Evolutionary conservation across 2,888 invertebrate species (phyloP).

Genomic region (Lamellibrachia columna): DNA sequence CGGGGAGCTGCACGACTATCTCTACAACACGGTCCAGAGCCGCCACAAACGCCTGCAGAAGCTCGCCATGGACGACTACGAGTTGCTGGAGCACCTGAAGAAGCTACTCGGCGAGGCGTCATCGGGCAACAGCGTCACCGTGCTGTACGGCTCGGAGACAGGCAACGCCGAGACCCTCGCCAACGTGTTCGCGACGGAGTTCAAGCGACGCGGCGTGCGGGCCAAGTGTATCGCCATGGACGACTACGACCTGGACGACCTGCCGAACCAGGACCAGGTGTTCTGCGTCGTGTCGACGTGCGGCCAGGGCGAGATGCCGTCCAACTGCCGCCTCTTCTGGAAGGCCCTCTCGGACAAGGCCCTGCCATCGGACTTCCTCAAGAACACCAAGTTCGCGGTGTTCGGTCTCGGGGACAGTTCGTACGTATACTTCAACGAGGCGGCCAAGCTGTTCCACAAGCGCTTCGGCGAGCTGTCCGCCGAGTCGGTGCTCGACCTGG

Average conservation of each 20-base stretch:
- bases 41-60: conserved; percentile 34
- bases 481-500: conserved; percentile 33
- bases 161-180: conserved; percentile 39
- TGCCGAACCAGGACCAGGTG: conserved; percentile 37
- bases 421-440: conserved; percentile 42
- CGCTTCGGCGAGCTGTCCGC: conserved; percentile 40
- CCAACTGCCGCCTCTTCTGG: conserved; percentile 41
- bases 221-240: conserved; percentile 41
- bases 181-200: conserved; percentile 38
- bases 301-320: conserved; percentile 43
- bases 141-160: conserved; percentile 45
- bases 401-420: conserved; percentile 41
- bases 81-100: conserved; percentile 43
- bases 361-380: conserved; percentile 39
- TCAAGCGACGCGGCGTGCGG: conserved; percentile 38
- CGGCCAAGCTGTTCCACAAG: conserved; percentile 38
- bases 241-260: conserved; percentile 41
- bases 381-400: conserved; percentile 38
- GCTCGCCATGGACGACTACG: conserved; percentile 43
- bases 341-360: conserved; percentile 32
- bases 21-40: conserved; percentile 29
- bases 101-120: conserved; percentile 40
- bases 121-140: conserved; percentile 37
- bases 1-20: conserved; percentile 34
- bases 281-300: conserved; percentile 42